Evolutionary conservation across 2,113 vertebrate species (phyloP).

Genomic region (Corythaeola cristata): DNA sequence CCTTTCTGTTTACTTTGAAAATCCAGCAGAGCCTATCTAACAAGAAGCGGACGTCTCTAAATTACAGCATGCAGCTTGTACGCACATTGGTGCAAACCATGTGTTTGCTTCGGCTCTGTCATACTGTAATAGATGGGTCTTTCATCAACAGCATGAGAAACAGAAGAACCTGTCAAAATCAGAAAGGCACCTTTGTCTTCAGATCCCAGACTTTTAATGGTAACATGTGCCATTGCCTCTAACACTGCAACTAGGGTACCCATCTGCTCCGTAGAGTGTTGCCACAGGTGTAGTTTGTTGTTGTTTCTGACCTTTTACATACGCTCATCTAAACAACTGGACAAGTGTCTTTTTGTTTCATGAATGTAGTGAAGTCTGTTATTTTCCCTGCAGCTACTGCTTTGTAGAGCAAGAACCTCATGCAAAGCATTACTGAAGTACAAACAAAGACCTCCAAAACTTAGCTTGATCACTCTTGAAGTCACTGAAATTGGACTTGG

Average conservation of each 20-base stretch:
- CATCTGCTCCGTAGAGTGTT: slow-evolving; percentile 52
- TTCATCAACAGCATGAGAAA: background rate
- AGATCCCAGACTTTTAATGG: background rate
- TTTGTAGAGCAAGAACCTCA: slow-evolving; percentile 25
- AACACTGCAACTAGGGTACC: background rate
- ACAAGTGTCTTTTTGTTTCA: slow-evolving; percentile 63
- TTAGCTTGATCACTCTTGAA: background rate
- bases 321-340: slow-evolving; percentile 58
- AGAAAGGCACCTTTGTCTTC: slow-evolving; percentile 1
- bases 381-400: slow-evolving; percentile 40
- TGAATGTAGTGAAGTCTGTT: slow-evolving; percentile 22
- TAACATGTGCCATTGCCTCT: background rate
- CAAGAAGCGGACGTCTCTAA: background rate
- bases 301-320: slow-evolving; percentile 65
- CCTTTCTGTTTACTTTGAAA: slow-evolving; percentile 46
- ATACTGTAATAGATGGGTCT: background rate
- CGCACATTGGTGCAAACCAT: background rate
- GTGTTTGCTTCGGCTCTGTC: background rate
- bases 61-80: background rate
- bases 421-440: slow-evolving; percentile 33
- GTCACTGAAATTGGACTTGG: background rate
- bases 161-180: background rate
- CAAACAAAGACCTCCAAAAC: background rate
- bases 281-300: slow-evolving; percentile 70
- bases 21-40: background rate